phyloP scores from a whole-genome alignment of 2,888 invertebrate species.

The Drosophila algonquin region DNA sequence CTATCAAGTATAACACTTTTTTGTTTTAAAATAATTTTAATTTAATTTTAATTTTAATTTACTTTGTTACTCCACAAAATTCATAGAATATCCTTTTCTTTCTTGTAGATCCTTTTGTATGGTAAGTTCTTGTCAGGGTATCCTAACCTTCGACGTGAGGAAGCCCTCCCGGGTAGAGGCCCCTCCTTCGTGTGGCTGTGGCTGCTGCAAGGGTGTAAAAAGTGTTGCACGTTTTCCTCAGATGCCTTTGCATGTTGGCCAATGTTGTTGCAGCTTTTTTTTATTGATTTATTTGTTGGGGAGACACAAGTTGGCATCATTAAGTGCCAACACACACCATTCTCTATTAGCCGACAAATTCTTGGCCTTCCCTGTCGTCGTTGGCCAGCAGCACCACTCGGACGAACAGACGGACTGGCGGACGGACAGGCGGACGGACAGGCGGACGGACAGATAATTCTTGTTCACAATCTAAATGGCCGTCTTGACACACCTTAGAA shows the following conservation, averaged over 20 bases:
- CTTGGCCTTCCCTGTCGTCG: conserved; percentile 77
- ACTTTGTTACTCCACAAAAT: too few species aligned
- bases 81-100: not conserved
- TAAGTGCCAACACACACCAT: conserved; percentile 75
- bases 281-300: conserved; percentile 55
- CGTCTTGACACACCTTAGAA: conserved; percentile 77
- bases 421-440: conserved; percentile 49
- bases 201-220: conserved; percentile 24
- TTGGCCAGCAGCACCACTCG: conserved; percentile 43
- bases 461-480: conserved; percentile 80
- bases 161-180: not conserved
- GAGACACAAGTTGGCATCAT: conserved; percentile 75
- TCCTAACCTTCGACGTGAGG: not conserved
- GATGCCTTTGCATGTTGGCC: conserved; percentile 34
- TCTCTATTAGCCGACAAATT: conserved; percentile 80
- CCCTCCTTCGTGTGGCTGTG: conserved; percentile 8
- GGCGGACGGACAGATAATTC: conserved; percentile 65
- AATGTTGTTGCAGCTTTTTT: conserved; percentile 29
- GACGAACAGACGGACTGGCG: conserved; percentile 37
- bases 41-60: too few species aligned
- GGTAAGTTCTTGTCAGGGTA: not conserved
- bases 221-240: conserved; percentile 31
- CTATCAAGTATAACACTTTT: not conserved
- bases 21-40: not conserved
- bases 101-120: not conserved